Base-by-base conservation (phyloP, 1,140 invertebrate species). In the Limonius californicus region DNA sequence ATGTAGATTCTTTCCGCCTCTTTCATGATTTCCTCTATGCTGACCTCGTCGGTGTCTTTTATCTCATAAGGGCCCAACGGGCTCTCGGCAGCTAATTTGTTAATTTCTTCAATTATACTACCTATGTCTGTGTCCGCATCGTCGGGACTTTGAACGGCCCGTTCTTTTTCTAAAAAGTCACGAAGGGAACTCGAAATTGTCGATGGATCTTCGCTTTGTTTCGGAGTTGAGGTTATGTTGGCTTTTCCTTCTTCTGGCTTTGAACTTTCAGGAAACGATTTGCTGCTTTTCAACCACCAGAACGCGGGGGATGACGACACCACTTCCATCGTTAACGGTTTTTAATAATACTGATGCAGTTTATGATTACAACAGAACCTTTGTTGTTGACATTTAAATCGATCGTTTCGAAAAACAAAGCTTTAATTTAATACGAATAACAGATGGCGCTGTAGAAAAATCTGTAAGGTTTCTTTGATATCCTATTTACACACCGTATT, bases 21-120 rank as follows among this genome's bases (percentile, higher is more conserved):
- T 56, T 69, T 68, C 68, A 77, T 72, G 16, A 77, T 68, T 32
- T 77, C 76, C 30, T 77, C 76, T 21, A 77, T 67, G 59, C 70
- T 74, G 16, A 72, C 62, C 2, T 39, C 35, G 50, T 76, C 70
- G 11, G 61, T 69, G 3, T 50, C 21, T 18, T 59, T 64, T 15
- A 55, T 68, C 39, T 73, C 68, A 59, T 68, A 75, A 15, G 70
- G 70, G 2, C 74, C 74, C 30, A 77, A 60, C 2, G 76, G 76
- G 66, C 76, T 77, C 61, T 76, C 67, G 0, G 74, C 74, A 8
- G 74, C 74, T 8, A 76, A 68, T 45, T 70, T 63, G 64, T 71
- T 76, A 19, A 77, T 77, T 68, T 77, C 76, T 62, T 77, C 74
- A 8, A 77, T 69, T 57, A 77, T 76, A 67, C 74, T 77, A 18